Base-by-base conservation (phyloP, 2,888 invertebrate species). In the Drosophila mayaguana region DNA sequence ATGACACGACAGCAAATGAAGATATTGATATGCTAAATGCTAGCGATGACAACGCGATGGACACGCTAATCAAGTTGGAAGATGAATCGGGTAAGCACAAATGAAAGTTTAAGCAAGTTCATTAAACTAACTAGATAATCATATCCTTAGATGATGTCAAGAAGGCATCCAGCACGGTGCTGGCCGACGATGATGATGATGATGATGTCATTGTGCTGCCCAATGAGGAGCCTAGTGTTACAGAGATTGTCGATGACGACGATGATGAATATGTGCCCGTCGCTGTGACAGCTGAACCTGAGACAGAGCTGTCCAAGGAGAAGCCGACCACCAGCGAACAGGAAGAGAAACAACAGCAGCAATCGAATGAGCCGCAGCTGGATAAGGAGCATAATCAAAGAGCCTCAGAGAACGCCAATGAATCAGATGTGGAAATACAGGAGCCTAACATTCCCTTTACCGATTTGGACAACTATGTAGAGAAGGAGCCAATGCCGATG, bases 121-220 rank as follows among this genome's bases (percentile, higher is more conserved):
- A 38, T n/a, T 12, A 14, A 14, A 34, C 8, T 34, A 34, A 20
- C 9, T 34, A 50, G 16, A 16, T 16, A 14, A 38, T 14, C 14
- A 2, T 8, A 34, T 18, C 7, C n/a, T 50, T 28, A 78, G 78
- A 57, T 64, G 75, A 79, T 55, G 46, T 12, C 11, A 82, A 72
- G 14, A 42, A 61, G 36, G 20, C 67, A 2, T 70, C 63, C 3
- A 53, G n/a, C 14, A 32, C 61, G 5, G 8, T 70, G 50, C 9
- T 66, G 25, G 73, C 73, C 14, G 91, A 91, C 36, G 91, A 92
- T 38, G 95, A 95, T 9, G 95, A 95, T 88, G 95, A 96, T 66
- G 95, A 95, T 88, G 95, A 96, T 65, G 95, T 96, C 57, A 94
- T 96, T 78, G 95, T 95, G 76, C 94, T 95, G 70, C 95, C 95